Conservation (phyloP, 2,113 vertebrate species). For the Python bivittatus region DNA sequence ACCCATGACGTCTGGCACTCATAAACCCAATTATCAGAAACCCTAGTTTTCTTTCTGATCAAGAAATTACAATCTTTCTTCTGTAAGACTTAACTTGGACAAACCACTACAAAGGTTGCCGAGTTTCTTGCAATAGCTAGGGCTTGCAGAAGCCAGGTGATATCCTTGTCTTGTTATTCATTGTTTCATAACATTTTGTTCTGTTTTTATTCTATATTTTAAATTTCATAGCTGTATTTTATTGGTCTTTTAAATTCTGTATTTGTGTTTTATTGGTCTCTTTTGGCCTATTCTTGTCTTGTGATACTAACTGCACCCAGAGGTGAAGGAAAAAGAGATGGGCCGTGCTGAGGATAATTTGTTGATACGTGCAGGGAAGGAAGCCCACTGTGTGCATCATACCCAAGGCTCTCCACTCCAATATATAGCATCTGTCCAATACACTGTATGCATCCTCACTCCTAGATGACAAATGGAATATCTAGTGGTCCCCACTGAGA, state of each 20-base stretch:
- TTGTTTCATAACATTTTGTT: not conserved
- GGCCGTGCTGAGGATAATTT: not conserved
- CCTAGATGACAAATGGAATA: not conserved
- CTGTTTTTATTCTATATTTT: not conserved
- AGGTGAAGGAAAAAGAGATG: not conserved
- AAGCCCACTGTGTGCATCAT: not conserved
- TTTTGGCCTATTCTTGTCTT: not conserved
- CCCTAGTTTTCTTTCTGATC: not conserved
- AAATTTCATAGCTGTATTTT: not conserved
- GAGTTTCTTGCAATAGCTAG: not conserved
- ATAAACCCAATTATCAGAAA: not conserved
- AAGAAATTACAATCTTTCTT: not conserved
- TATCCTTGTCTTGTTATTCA: not conserved
- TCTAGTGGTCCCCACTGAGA: not conserved
- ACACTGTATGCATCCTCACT: not conserved
- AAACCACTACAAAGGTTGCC: not conserved
- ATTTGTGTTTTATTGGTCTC: not conserved
- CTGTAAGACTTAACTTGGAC: not conserved
- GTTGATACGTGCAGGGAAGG: not conserved
- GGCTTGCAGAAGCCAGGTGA: not conserved
- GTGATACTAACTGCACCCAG: too few species aligned
- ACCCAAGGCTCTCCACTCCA: too few species aligned
- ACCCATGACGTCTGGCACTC: not conserved
- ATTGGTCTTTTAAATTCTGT: not conserved
- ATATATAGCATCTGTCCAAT: fast-evolving